Conservation (phyloP, 92 coral and sea anemone genomes). For the Virgularia gustaviana region DNA sequence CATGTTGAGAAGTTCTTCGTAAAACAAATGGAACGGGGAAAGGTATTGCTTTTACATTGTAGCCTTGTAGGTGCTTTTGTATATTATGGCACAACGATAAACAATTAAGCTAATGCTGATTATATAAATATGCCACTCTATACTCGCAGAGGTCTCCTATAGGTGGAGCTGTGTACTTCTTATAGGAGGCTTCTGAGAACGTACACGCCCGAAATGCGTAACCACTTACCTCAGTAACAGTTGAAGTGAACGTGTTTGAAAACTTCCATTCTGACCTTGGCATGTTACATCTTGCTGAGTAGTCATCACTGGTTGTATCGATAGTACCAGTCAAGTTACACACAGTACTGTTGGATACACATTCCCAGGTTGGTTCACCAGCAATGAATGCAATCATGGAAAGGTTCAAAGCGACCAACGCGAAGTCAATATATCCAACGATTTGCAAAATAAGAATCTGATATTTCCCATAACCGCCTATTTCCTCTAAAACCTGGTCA, state of each 20-base stretch:
- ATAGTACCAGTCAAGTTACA: slow-evolving; percentile 41
- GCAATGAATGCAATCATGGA: slow-evolving; percentile 53
- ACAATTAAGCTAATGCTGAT: no score
- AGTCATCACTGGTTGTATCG: slow-evolving; percentile 23
- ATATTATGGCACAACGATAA: no score
- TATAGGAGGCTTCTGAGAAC: no score
- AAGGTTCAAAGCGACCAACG: slow-evolving; percentile 41
- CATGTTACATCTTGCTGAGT: slow-evolving; percentile 58
- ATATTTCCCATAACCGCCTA: slow-evolving; percentile 46
- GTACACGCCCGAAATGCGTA: no score
- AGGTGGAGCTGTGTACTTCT: no score
- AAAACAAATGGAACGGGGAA: no score
- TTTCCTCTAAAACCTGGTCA: slow-evolving; percentile 34
- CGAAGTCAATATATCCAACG: slow-evolving; percentile 42
- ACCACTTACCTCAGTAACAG: slow-evolving; percentile 77
- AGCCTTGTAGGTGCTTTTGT: no score
- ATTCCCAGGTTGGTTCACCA: slow-evolving; percentile 60
- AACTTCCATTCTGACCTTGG: slow-evolving; percentile 76
- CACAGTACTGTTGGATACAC: slow-evolving; percentile 50
- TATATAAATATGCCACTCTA: no score
- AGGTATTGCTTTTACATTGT: no score
- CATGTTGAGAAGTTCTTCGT: no score
- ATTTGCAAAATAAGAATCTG: slow-evolving; percentile 40
- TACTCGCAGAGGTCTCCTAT: no score
- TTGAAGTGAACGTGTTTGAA: slow-evolving; percentile 60